phyloP scores from a whole-genome alignment of 64 coral and sea anemone genomes.

The Montipora cactus region DNA sequence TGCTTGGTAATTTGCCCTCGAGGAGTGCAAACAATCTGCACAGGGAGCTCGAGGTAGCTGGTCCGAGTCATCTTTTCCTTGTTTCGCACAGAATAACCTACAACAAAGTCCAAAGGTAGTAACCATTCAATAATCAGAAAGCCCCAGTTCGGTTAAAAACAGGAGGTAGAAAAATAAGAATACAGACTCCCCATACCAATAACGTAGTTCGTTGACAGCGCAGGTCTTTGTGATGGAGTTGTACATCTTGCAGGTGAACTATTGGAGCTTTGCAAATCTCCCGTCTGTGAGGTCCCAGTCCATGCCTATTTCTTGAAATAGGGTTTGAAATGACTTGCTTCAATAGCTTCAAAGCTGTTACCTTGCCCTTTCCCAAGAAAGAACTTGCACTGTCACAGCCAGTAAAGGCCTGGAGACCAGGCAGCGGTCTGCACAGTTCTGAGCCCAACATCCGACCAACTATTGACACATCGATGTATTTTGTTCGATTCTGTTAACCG shows the following conservation, averaged over 20 bases:
- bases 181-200: slow-evolving; percentile 21
- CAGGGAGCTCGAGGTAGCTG: too few species aligned
- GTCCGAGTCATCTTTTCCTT: too few species aligned
- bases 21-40: too few species aligned
- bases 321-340: background rate
- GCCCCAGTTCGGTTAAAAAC: too few species aligned
- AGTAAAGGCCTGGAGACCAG: too few species aligned
- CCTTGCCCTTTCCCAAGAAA: slow-evolving; percentile 34
- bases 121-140: too few species aligned
- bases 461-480: slow-evolving; percentile 28
- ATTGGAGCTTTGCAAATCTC: background rate
- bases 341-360: slow-evolving; percentile 9
- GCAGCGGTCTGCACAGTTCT: slow-evolving; percentile 8
- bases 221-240: too few species aligned
- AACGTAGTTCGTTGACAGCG: background rate
- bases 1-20: too few species aligned
- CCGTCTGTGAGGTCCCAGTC: slow-evolving; percentile 11
- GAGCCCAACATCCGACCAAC: background rate
- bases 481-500: slow-evolving; percentile 9
- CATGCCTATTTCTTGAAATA: slow-evolving; percentile 39
- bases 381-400: slow-evolving; percentile 37
- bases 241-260: slow-evolving; percentile 22
- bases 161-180: background rate
- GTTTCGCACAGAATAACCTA: too few species aligned
- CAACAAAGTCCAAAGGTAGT: too few species aligned